Conservation (phyloP, 2,888 invertebrate species). For the Mylabris sibirica region DNA sequence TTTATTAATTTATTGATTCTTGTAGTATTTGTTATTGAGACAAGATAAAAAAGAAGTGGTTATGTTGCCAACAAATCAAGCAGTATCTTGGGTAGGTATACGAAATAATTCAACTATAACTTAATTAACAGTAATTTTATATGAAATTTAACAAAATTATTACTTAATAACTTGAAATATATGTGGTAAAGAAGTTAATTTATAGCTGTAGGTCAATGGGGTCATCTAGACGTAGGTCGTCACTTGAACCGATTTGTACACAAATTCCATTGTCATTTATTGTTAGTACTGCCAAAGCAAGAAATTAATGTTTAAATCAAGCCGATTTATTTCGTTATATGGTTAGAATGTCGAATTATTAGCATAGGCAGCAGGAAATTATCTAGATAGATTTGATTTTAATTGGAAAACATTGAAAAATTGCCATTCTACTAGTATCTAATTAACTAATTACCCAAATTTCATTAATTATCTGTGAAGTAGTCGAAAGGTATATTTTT, state of each 20-base stretch:
- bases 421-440: too few species aligned
- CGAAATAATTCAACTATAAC: background rate
- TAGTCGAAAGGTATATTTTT: too few species aligned
- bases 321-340: too few species aligned
- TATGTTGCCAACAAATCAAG: conserved; percentile 24
- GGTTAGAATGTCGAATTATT: too few species aligned
- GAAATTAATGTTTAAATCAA: too few species aligned
- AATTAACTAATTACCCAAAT: too few species aligned
- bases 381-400: too few species aligned
- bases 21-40: conserved; percentile 8
- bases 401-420: too few species aligned
- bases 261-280: too few species aligned
- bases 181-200: background rate
- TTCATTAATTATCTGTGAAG: too few species aligned
- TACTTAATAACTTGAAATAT: background rate
- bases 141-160: background rate
- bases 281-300: too few species aligned
- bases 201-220: background rate
- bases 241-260: background rate
- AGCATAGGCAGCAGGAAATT: too few species aligned
- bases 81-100: conserved; percentile 25
- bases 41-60: background rate
- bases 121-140: background rate
- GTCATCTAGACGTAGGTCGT: background rate
- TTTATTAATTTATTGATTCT: conserved; percentile 7